Conservation (phyloP, 2,888 invertebrate species). For the Leptura quadrifasciata region DNA sequence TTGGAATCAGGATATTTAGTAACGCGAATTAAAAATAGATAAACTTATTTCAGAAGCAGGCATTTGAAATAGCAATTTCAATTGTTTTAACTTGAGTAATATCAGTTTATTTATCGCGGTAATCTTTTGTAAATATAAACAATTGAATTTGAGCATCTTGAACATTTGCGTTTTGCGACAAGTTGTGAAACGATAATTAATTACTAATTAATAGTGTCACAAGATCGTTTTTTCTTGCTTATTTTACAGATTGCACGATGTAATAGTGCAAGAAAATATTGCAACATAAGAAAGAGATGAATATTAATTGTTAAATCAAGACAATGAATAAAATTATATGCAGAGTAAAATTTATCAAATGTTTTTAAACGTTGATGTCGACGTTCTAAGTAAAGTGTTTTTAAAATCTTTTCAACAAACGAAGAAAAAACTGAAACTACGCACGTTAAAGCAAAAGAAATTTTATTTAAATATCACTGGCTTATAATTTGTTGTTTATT, state of each 20-base stretch:
- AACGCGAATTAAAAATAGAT: slow-evolving; percentile 67
- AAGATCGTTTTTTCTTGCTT: slow-evolving; percentile 47
- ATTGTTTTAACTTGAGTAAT: slow-evolving; percentile 19
- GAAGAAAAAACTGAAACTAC: too few species aligned
- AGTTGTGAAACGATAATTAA: slow-evolving; percentile 51
- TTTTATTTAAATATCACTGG: too few species aligned
- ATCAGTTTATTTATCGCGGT: slow-evolving; percentile 49
- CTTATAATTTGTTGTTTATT: too few species aligned
- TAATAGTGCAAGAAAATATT: neutral
- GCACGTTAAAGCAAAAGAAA: too few species aligned
- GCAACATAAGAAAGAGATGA: neutral
- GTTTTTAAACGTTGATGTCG: too few species aligned
- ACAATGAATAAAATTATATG: too few species aligned
- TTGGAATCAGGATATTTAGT: slow-evolving; percentile 64
- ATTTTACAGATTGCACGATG: slow-evolving; percentile 39
- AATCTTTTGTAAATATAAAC: slow-evolving; percentile 48
- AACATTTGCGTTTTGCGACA: neutral
- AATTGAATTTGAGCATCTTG: slow-evolving; percentile 39
- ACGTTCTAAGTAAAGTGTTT: too few species aligned
- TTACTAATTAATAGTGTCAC: slow-evolving; percentile 53
- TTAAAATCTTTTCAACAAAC: too few species aligned
- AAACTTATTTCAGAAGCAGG: slow-evolving; percentile 58
- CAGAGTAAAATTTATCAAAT: too few species aligned
- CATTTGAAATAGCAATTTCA: slow-evolving; percentile 52
- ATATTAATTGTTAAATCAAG: neutral